Conservation (phyloP, 2,888 invertebrate species). For the Saturnia pavonia region DNA sequence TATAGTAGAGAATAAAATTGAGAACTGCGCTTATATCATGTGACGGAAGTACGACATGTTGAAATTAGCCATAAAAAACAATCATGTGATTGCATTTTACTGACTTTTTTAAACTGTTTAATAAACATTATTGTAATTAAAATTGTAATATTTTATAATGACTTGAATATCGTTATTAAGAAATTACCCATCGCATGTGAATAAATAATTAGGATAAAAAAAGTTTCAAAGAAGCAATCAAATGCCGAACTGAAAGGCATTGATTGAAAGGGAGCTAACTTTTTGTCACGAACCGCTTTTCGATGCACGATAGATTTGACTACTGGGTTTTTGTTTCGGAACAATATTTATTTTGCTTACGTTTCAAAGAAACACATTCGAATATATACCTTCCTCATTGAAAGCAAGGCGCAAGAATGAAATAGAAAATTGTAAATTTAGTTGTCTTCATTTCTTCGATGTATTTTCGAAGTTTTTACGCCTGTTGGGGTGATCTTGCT, state of each 20-base stretch:
- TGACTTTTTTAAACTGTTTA: too few relatives aligned
- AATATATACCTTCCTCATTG: not conserved
- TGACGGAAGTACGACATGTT: too few relatives aligned
- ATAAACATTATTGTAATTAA: too few relatives aligned
- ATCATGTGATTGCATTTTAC: too few relatives aligned
- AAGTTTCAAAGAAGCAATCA: slow-evolving; percentile 39
- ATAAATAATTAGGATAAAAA: slow-evolving; percentile 68
- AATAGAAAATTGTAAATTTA: slow-evolving; percentile 3
- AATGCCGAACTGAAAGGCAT: slow-evolving; percentile 57
- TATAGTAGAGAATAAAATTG: too few relatives aligned
- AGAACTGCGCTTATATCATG: too few relatives aligned
- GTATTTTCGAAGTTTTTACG: slow-evolving; percentile 54
- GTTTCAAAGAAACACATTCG: not conserved
- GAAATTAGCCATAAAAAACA: too few relatives aligned
- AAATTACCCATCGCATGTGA: slow-evolving; percentile 47
- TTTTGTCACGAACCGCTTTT: slow-evolving; percentile 70
- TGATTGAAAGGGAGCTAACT: slow-evolving; percentile 38
- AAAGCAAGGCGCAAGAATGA: not conserved
- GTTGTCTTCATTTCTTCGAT: slow-evolving; percentile 46
- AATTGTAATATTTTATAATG: not conserved
- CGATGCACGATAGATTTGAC: slow-evolving; percentile 76
- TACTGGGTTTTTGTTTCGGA: slow-evolving; percentile 33
- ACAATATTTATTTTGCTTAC: slow-evolving; percentile 2
- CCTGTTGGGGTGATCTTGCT: slow-evolving; percentile 28
- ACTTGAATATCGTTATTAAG: slow-evolving; percentile 23